Percentiles rank a stretch among this genome's conserved stretches.
These are phyloP conservation scores for Lacanobia wlatinum DNA, from an alignment of 2,888 invertebrate genomes.

Conservation along the genomic window DNA sequence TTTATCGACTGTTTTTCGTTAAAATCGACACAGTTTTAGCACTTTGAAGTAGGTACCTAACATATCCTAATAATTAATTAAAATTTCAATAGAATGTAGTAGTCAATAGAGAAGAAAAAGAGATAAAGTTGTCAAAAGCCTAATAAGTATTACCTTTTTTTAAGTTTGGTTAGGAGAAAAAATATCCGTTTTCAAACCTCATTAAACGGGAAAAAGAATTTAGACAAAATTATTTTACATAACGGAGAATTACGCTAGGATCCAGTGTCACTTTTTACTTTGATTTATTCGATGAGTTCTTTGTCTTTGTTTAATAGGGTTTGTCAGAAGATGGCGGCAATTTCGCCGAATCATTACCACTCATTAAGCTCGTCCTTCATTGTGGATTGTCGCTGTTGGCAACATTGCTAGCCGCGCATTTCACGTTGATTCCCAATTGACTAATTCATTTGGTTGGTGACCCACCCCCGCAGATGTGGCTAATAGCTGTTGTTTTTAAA, in stretches of 20 bases:
- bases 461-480: neutral
- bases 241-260: neutral
- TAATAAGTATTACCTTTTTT: neutral
- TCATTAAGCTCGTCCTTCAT: conserved; percentile 35
- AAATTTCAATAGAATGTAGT: too few relatives aligned
- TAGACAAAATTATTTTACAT: conserved; percentile 10
- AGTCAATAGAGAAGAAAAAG: too few relatives aligned
- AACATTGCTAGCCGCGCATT: conserved; percentile 14
- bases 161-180: neutral
- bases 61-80: too few relatives aligned
- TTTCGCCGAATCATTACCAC: conserved; percentile 24
- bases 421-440: conserved; percentile 15
- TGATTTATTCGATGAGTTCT: conserved; percentile 6
- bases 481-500: neutral
- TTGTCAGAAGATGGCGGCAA: conserved; percentile 25
- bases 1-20: neutral
- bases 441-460: conserved; percentile 24
- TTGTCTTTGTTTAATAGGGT: conserved; percentile 26
- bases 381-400: conserved; percentile 13
- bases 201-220: conserved; percentile 4
- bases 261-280: conserved; percentile 38
- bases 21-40: neutral
- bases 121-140: neutral
- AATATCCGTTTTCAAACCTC: conserved; percentile 17
- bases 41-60: too few relatives aligned